Percentiles rank a stretch among this genome's conserved stretches.
Evolutionary conservation across 2,113 vertebrate genomes (phyloP).

Genomic region (Dicentrarchus labrax): DNA sequence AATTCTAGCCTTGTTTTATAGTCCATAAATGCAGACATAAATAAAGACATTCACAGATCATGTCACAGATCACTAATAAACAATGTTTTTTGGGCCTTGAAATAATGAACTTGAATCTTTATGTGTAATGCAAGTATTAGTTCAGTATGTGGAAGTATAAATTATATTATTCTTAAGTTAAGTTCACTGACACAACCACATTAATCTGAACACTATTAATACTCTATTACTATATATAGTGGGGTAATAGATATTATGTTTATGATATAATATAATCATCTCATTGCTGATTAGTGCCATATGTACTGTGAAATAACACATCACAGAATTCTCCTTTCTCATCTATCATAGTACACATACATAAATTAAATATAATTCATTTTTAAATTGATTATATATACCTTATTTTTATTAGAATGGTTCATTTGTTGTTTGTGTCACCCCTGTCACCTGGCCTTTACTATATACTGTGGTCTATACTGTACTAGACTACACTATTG

Average conservation of each 20-base stretch:
- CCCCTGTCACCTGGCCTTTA: neutral
- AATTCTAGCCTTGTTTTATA: neutral
- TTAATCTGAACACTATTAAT: neutral
- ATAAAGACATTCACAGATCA: neutral
- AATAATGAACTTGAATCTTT: neutral
- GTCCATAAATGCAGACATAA: neutral
- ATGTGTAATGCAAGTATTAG: neutral
- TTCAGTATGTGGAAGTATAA: neutral
- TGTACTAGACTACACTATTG: neutral
- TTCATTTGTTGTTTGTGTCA: neutral
- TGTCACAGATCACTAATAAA: neutral
- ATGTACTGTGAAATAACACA: neutral
- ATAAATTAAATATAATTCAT: neutral
- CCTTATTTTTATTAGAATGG: too few species aligned
- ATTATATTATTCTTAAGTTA: too few species aligned
- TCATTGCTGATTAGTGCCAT: neutral
- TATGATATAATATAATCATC: neutral
- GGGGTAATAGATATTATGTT: neutral
- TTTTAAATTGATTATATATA: neutral
- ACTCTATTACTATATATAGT: neutral
- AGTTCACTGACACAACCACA: neutral
- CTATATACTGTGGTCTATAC: neutral
- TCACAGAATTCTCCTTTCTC: neutral
- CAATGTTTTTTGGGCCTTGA: neutral
- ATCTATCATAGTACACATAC: neutral